phyloP scores from a whole-genome alignment of 2,113 vertebrate genomes.

The Apteryx mantelli region DNA sequence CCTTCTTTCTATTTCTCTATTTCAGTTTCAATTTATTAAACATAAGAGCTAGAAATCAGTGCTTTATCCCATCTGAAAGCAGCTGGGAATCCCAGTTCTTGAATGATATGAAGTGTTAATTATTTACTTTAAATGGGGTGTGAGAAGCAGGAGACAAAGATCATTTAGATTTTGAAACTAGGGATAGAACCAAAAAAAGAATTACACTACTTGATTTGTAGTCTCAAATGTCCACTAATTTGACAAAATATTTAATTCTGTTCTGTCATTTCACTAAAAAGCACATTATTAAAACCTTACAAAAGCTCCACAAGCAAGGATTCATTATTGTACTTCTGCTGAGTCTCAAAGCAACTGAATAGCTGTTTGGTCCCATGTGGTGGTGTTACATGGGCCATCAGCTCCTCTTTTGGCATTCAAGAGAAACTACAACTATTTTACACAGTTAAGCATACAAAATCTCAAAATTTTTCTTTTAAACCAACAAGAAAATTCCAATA shows the following conservation, averaged over 20 bases:
- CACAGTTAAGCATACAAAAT: background rate
- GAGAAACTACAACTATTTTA: background rate
- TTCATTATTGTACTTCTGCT: background rate
- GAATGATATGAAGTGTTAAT: background rate
- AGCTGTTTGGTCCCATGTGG: background rate
- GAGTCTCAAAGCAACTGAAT: background rate
- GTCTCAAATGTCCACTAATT: background rate
- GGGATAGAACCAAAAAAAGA: background rate
- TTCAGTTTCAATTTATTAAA: slow-evolving; percentile 2
- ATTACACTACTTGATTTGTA: background rate
- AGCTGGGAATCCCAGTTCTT: background rate
- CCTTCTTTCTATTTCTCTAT: background rate
- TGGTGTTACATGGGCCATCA: background rate
- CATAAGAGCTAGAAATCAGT: background rate
- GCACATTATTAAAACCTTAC: background rate
- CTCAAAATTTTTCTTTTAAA: background rate
- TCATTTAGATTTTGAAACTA: background rate
- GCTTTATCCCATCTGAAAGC: background rate
- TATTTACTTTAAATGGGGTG: background rate
- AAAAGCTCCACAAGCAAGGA: background rate
- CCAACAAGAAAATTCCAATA: background rate
- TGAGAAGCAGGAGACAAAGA: background rate
- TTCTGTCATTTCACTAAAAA: background rate
- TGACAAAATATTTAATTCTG: background rate
- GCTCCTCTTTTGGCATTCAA: background rate